These are phyloP conservation scores for Phyllostomus discolor DNA, from an alignment of 2,113 vertebrate species.

Conservation along the genomic window DNA sequence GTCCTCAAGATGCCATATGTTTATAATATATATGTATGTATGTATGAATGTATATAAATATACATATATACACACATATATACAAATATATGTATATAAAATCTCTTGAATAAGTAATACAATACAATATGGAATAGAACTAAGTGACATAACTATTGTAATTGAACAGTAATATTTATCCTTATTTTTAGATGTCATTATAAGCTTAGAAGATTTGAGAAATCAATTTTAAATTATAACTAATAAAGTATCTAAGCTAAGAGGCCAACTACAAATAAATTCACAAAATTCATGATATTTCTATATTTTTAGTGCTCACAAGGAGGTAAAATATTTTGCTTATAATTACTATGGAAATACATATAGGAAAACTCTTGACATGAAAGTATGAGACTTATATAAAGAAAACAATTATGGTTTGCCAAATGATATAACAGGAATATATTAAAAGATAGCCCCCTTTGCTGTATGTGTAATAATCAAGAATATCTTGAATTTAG, in stretches of 20 bases:
- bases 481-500: not conserved
- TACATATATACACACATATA: not conserved
- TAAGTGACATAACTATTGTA: not conserved
- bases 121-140: not conserved
- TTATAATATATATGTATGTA: not conserved
- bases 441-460: not conserved
- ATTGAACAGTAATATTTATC: not conserved
- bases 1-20: not conserved
- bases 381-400: not conserved
- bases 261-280: not conserved
- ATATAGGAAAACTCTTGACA: not conserved
- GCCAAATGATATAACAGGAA: not conserved
- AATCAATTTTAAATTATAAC: conserved; percentile 7
- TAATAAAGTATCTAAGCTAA: not conserved
- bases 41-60: not conserved
- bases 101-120: not conserved
- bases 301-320: not conserved
- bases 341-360: not conserved
- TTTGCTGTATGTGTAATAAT: not conserved
- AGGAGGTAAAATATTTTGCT: not conserved
- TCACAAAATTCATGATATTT: not conserved
- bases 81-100: not conserved
- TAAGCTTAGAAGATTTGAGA: not conserved
- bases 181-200: not conserved
- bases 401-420: not conserved